Evolutionary conservation across 2,888 invertebrate genomes (phyloP).

Genomic region (Melinopterus prodromus): DNA sequence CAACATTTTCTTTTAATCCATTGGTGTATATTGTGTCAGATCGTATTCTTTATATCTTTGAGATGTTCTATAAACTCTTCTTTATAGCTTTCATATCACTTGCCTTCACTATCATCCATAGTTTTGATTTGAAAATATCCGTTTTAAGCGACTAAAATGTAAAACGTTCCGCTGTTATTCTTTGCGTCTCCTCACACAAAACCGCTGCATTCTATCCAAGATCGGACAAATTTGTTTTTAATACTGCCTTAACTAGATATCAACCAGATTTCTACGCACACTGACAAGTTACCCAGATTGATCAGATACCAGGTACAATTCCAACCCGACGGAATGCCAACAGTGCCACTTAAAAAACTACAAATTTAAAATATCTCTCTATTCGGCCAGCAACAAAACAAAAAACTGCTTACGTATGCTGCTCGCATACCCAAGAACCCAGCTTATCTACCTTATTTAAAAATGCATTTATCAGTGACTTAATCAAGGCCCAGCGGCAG

Average conservation of each 20-base stretch:
- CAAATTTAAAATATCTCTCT: slow-evolving; percentile 25
- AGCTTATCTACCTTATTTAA: slow-evolving; percentile 31
- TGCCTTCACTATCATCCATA: too few relatives aligned
- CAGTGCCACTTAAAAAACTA: slow-evolving; percentile 11
- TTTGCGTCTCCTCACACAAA: too few relatives aligned
- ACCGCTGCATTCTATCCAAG: background rate
- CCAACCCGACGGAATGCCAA: slow-evolving; percentile 14
- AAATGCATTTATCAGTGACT: slow-evolving; percentile 31
- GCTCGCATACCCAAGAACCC: background rate
- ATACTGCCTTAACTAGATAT: background rate
- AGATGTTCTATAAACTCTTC: too few relatives aligned
- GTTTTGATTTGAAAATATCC: too few relatives aligned
- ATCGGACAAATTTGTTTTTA: background rate
- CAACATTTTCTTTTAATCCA: too few relatives aligned
- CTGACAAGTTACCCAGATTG: background rate
- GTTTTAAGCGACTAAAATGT: too few relatives aligned
- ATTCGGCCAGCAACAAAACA: background rate
- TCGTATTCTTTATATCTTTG: too few relatives aligned
- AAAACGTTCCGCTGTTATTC: too few relatives aligned
- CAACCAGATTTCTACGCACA: background rate
- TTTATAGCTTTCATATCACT: too few relatives aligned
- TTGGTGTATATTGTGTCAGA: too few relatives aligned
- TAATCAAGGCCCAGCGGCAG: slow-evolving; percentile 5
- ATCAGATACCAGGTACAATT: background rate
- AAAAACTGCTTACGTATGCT: background rate